A percentile compares a stretch with the other conserved stretches of the same genome.
Conservation (phyloP, 2,113 vertebrate species). For the Tyrannus savana region DNA sequence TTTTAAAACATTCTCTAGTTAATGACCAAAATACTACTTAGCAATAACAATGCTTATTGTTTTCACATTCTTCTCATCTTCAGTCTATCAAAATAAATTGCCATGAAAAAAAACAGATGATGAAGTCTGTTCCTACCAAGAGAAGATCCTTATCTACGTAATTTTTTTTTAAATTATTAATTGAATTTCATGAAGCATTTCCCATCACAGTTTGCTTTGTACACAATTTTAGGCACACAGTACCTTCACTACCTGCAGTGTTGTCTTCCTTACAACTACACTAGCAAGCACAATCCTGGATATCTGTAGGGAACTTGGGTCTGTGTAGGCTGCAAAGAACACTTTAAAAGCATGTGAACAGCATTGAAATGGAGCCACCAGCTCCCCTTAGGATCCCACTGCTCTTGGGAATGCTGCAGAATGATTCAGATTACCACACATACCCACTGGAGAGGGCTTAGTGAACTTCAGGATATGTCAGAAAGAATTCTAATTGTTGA, state of each 20-base stretch:
- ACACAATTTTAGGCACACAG: neutral
- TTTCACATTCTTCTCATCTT: conserved; percentile 13
- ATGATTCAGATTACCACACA: neutral
- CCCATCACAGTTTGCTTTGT: neutral
- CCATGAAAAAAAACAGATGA: neutral
- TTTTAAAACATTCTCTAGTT: neutral
- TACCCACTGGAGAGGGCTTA: neutral
- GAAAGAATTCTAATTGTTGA: neutral
- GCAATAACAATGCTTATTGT: neutral
- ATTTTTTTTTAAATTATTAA: neutral
- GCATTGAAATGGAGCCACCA: neutral
- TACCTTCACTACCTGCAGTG: neutral
- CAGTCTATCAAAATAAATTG: neutral
- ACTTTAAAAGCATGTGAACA: neutral
- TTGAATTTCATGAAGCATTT: neutral
- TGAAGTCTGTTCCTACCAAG: neutral
- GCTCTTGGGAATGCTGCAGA: neutral
- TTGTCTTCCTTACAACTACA: neutral
- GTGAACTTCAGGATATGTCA: neutral
- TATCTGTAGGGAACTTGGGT: fast-evolving
- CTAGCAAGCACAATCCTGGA: neutral
- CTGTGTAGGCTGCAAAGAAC: neutral
- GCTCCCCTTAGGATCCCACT: neutral
- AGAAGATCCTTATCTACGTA: neutral
- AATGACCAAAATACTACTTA: neutral